A percentile compares a stretch with the other conserved stretches of the same genome.
phyloP scores from a whole-genome alignment of 1,140 invertebrate species.

The Musca vetustissima region DNA sequence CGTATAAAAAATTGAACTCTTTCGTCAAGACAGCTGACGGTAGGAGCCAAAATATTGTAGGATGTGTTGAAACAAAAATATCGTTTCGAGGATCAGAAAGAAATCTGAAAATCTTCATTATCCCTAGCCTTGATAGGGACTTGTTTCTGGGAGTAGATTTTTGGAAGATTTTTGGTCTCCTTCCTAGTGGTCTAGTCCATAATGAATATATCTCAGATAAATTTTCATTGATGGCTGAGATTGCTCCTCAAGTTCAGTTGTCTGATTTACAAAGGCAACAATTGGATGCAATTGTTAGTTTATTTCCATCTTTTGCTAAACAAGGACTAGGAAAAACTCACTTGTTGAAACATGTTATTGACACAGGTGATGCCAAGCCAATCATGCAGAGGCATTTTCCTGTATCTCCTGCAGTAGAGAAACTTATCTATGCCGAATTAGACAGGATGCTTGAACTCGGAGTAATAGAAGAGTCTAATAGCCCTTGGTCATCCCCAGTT shows the following conservation, averaged over 20 bases:
- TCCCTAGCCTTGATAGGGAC: slow-evolving; percentile 20
- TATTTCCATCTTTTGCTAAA: slow-evolving; percentile 13
- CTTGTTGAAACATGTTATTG: slow-evolving; percentile 3
- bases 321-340: background rate
- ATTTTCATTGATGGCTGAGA: background rate
- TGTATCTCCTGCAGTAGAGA: background rate
- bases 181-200: background rate
- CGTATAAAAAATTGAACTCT: background rate
- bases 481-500: background rate
- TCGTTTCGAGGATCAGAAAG: slow-evolving; percentile 18
- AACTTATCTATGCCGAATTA: background rate
- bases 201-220: background rate
- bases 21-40: background rate
- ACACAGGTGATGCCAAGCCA: background rate
- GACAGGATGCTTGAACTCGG: background rate
- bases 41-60: background rate
- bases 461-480: background rate
- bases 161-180: slow-evolving; percentile 25
- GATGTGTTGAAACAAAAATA: background rate
- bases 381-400: background rate
- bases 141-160: slow-evolving; percentile 30
- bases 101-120: slow-evolving; percentile 25
- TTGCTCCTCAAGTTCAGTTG: background rate
- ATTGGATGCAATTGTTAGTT: background rate
- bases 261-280: background rate